A percentile compares a stretch with the other conserved stretches of the same genome.
phyloP scores from a whole-genome alignment of 2,888 invertebrate genomes.

The Eurytoma adleriae region DNA sequence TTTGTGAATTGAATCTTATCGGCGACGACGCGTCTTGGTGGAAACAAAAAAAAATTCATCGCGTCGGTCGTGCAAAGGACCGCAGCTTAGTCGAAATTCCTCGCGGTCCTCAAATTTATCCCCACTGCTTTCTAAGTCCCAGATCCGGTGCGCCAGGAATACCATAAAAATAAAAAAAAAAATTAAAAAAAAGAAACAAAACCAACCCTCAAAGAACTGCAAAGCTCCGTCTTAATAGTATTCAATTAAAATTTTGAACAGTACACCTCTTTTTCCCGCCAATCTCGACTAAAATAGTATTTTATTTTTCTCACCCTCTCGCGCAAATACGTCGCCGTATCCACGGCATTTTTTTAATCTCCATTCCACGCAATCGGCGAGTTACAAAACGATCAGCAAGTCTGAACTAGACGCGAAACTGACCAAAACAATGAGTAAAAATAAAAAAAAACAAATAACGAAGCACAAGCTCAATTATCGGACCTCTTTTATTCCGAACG shows the following conservation, averaged over 20 bases:
- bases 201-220: constrained; percentile 4
- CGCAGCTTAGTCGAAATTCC: neutral
- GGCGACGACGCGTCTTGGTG: no score
- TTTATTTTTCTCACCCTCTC: constrained; percentile 13
- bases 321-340: constrained; percentile 10
- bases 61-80: neutral
- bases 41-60: neutral
- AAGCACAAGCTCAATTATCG: constrained; percentile 53
- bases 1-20: no score
- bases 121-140: neutral
- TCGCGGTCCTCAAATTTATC: neutral
- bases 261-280: constrained; percentile 18
- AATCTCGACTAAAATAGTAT: constrained; percentile 50
- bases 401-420: no score
- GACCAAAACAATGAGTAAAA: no score
- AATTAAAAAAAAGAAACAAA: neutral
- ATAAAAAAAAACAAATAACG: constrained; percentile 23
- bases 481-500: constrained; percentile 50
- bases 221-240: constrained; percentile 45
- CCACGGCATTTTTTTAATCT: constrained; percentile 44
- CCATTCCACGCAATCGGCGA: constrained; percentile 42
- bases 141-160: constrained; percentile 23
- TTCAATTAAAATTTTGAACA: constrained; percentile 31
- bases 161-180: neutral
- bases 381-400: constrained; percentile 21